Evolutionary conservation across 2,797 vertebrate species (phyloP).

Genomic region (Rhinoraja longicauda): DNA sequence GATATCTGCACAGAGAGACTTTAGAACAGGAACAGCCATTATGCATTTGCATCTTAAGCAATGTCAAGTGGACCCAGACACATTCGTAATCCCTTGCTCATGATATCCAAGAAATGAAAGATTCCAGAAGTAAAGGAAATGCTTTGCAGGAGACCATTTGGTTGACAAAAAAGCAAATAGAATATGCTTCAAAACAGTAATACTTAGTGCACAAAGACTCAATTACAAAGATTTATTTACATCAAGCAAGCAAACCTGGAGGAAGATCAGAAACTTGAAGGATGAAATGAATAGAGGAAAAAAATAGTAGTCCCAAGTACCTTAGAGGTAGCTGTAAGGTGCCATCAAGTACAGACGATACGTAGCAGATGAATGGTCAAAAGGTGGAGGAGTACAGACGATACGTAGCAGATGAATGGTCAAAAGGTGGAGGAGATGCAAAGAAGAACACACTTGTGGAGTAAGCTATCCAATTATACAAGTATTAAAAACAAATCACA

Average conservation of each 20-base stretch:
- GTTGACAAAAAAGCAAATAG: neutral
- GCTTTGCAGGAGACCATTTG: neutral
- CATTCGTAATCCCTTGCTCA: neutral
- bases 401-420: neutral
- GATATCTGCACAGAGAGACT: neutral
- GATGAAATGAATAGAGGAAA: neutral
- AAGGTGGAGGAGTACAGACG: too few relatives aligned
- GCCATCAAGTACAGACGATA: too few relatives aligned
- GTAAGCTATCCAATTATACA: neutral
- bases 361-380: neutral
- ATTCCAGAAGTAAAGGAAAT: neutral
- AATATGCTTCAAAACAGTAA: neutral
- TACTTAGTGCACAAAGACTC: neutral
- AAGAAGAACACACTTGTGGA: neutral
- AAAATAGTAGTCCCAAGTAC: neutral
- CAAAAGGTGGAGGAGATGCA: neutral
- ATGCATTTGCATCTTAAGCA: neutral
- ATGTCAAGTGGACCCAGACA: neutral
- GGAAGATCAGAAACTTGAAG: neutral
- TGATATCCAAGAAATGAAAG: neutral
- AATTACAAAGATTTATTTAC: neutral
- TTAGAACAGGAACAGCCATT: neutral
- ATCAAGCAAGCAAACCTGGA: neutral
- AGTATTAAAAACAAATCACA: neutral
- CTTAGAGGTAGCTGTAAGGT: too few relatives aligned